Conservation (phyloP, 2,888 invertebrate species). For the Rhabditoides inermis region DNA sequence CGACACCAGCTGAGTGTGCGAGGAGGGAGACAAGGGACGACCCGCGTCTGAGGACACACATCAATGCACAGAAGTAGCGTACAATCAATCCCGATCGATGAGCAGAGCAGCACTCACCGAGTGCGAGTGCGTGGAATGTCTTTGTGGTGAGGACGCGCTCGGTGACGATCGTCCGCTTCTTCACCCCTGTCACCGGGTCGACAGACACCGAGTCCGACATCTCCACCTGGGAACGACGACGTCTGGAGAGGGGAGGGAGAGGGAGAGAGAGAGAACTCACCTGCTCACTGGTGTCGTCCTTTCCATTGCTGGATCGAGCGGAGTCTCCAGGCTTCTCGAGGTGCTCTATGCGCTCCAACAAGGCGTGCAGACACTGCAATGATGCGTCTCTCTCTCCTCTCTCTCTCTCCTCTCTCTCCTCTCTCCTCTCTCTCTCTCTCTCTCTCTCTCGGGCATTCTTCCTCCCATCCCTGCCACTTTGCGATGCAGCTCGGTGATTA, state of each 20-base stretch:
- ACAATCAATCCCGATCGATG: too few relatives aligned
- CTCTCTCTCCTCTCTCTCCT: neutral
- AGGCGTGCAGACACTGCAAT: conserved; percentile 44
- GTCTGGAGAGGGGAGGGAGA: neutral
- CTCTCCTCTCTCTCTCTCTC: neutral
- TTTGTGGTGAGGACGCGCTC: conserved; percentile 42
- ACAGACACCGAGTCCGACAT: conserved; percentile 34
- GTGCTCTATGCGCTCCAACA: conserved; percentile 45
- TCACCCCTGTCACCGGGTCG: conserved; percentile 39
- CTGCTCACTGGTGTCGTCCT: conserved; percentile 8
- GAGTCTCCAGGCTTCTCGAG: conserved; percentile 23
- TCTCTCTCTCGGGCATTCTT: neutral
- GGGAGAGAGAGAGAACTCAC: too few relatives aligned
- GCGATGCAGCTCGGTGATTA: too few relatives aligned
- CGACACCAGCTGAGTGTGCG: neutral
- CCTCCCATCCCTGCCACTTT: neutral
- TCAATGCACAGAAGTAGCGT: too few relatives aligned
- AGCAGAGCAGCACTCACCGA: too few relatives aligned
- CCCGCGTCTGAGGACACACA: too few relatives aligned
- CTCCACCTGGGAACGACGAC: conserved; percentile 19
- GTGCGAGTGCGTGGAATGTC: conserved; percentile 33
- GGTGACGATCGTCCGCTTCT: conserved; percentile 41
- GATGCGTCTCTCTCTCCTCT: conserved; percentile 2
- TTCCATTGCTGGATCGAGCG: conserved; percentile 1
- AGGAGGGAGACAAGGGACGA: too few relatives aligned